Conservation (phyloP, 1,140 invertebrate species). For the Psilanteris sp. region DNA sequence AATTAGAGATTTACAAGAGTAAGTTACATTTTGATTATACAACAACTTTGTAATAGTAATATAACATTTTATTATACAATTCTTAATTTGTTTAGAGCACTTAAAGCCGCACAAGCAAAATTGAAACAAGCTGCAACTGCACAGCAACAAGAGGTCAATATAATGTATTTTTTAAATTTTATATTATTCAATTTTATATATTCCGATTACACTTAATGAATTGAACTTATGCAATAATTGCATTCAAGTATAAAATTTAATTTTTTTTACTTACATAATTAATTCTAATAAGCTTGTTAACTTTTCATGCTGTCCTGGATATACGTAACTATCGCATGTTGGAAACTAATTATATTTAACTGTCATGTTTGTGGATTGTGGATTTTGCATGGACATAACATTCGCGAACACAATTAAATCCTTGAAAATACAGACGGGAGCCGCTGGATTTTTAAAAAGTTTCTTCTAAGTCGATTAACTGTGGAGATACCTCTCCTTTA, state of each 20-base stretch:
- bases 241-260: no score
- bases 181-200: neutral
- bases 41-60: no score
- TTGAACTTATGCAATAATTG: no score
- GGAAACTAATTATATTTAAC: constrained; percentile 13
- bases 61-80: no score
- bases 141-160: constrained; percentile 87
- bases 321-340: constrained; percentile 26
- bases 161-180: constrained; percentile 9
- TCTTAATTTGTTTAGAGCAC: constrained; percentile 84
- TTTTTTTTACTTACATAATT: no score
- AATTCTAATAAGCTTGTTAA: constrained; percentile 42
- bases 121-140: constrained; percentile 84
- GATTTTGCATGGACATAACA: constrained; percentile 23
- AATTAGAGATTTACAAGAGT: constrained; percentile 97
- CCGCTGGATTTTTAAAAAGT: constrained; percentile 93
- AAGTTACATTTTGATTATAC: no score
- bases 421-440: constrained; percentile 86
- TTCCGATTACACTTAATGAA: no score
- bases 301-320: constrained; percentile 74
- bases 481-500: constrained; percentile 75
- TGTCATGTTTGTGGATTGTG: no score
- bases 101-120: constrained; percentile 93
- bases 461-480: constrained; percentile 87
- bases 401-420: no score